phyloP scores from a whole-genome alignment of 2,888 invertebrate species.

The Lordiphosa andalusiaca region DNA sequence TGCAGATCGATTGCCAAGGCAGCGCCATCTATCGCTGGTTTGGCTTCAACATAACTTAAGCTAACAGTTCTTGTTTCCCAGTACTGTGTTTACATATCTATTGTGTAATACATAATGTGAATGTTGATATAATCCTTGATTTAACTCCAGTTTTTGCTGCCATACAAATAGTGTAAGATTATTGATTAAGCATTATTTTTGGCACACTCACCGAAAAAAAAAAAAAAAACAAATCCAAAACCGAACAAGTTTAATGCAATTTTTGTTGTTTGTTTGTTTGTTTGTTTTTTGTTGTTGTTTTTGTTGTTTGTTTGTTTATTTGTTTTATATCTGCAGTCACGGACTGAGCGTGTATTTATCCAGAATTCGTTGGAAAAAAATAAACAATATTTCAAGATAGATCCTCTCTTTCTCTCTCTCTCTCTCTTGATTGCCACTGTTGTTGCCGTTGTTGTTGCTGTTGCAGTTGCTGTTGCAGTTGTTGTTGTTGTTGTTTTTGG shows the following conservation, averaged over 20 bases:
- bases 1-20: too few relatives aligned
- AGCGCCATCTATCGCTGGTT: too few relatives aligned
- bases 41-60: too few relatives aligned
- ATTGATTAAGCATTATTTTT: neutral
- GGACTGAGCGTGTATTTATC: too few relatives aligned
- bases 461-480: slow-evolving; percentile 23
- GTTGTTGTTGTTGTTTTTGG: slow-evolving; percentile 8
- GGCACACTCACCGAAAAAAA: slow-evolving; percentile 60
- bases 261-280: slow-evolving; percentile 18
- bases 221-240: slow-evolving; percentile 46
- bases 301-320: slow-evolving; percentile 17
- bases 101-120: slow-evolving; percentile 5
- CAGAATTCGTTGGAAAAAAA: too few relatives aligned
- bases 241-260: slow-evolving; percentile 30
- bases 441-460: neutral
- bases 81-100: too few relatives aligned
- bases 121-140: slow-evolving; percentile 5
- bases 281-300: slow-evolving; percentile 21
- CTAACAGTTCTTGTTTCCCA: too few relatives aligned
- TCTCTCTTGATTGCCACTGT: too few relatives aligned
- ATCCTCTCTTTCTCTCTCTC: too few relatives aligned
- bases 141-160: slow-evolving; percentile 17
- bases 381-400: too few relatives aligned
- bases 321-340: too few relatives aligned
- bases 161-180: neutral